These are phyloP conservation scores for Drosophila helvetica DNA, from an alignment of 2,888 invertebrate genomes.

Conservation along the genomic window DNA sequence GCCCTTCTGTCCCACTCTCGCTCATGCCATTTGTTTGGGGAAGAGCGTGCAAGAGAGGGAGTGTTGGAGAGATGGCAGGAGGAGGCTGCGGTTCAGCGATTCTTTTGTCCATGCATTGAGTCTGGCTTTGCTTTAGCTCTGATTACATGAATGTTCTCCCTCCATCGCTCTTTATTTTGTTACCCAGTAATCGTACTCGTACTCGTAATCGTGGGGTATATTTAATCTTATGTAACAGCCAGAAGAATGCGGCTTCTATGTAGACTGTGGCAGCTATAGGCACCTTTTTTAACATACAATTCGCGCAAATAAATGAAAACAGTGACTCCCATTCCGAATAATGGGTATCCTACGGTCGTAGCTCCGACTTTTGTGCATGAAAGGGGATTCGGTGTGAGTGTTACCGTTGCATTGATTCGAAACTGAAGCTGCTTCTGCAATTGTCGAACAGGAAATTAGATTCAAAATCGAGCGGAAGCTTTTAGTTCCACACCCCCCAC, in stretches of 20 bases:
- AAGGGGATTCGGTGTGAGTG: conserved; percentile 25
- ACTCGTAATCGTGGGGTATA: background rate
- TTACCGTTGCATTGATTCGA: conserved; percentile 52
- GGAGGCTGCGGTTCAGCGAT: conserved; percentile 61
- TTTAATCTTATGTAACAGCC: background rate
- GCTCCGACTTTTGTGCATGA: background rate
- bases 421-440: conserved; percentile 46
- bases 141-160: conserved; percentile 21
- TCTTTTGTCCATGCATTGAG: conserved; percentile 54
- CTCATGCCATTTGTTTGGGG: conserved; percentile 5
- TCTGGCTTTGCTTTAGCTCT: conserved; percentile 46
- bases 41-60: background rate
- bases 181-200: background rate
- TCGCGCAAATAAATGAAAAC: no score
- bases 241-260: background rate
- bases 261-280: no score
- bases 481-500: conserved; percentile 5
- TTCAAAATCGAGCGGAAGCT: conserved; percentile 35
- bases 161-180: conserved; percentile 11
- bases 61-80: conserved; percentile 10
- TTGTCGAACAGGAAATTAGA: conserved; percentile 65
- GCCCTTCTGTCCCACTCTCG: conserved; percentile 10
- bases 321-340: background rate
- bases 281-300: background rate
- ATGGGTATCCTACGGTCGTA: background rate